A percentile compares a stretch with the other conserved stretches of the same genome.
Conservation (phyloP, 2,113 vertebrate species). For the Xenopus borealis region DNA sequence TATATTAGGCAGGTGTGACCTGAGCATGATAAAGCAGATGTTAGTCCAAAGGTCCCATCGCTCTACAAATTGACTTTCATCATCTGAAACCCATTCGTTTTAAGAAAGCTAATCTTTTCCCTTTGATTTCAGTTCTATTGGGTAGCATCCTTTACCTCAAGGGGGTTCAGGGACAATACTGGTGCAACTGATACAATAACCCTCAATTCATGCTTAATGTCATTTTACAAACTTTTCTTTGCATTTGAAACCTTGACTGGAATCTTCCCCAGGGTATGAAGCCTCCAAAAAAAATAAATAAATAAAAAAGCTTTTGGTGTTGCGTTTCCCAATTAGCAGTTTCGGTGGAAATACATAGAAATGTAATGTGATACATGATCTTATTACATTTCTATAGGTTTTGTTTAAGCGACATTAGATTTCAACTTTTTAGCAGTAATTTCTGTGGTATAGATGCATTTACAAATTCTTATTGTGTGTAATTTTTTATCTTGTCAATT, state of each 20-base stretch:
- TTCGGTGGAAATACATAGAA: conserved; percentile 27
- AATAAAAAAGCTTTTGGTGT: conserved; percentile 29
- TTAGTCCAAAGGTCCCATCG: conserved; percentile 43
- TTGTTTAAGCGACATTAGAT: background rate
- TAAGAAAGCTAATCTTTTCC: conserved; percentile 27
- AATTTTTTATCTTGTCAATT: too few species aligned
- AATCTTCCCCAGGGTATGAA: conserved; percentile 33
- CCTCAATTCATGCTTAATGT: conserved; percentile 7
- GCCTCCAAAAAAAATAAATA: conserved; percentile 26
- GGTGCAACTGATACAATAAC: conserved; percentile 13
- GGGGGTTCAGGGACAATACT: conserved; percentile 22
- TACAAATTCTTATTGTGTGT: too few species aligned
- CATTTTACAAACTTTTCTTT: conserved; percentile 17
- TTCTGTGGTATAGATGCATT: too few species aligned
- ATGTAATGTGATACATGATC: conserved; percentile 14
- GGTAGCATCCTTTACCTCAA: conserved; percentile 24
- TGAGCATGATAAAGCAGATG: conserved; percentile 32
- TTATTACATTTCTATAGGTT: background rate
- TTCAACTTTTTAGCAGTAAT: background rate
- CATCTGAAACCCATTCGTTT: conserved; percentile 31
- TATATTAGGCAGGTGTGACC: conserved; percentile 46
- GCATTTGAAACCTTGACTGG: conserved; percentile 22
- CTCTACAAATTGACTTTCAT: conserved; percentile 45
- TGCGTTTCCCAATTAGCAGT: conserved; percentile 37
- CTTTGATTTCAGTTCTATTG: conserved; percentile 36